Evolutionary conservation across 2,797 vertebrate genomes (phyloP), one percentile per base, ranked within the genome.

Genomic region (Characodon lateralis): DNA sequence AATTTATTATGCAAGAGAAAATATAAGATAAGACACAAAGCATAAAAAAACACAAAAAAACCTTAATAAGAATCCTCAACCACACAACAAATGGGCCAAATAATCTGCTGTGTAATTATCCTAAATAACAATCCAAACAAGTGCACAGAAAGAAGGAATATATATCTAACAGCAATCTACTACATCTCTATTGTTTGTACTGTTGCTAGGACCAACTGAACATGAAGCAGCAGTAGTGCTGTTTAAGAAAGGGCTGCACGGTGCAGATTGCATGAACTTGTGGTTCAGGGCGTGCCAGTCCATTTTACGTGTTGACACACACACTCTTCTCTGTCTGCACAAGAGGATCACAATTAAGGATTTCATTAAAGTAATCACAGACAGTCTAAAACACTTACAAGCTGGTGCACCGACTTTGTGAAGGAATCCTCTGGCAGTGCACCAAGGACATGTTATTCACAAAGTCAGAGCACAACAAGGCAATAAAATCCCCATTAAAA

Each of bases 401-500:
- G 75, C n/a, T 68, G 24, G 41, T 43, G 78, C n/a, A 75, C 66
- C 78, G 72, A 72, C 58, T 77, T 73, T 56, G 65, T 72, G 86
- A 5, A 69, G 77, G 72, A 76, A 50, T 79, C 78, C 35, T 43
- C 76, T 88, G 83, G 87, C 87, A 73, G 41, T 2, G 73, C 63
- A 81, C 78, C 84, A 86, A 87, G 74, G 26, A 53, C 85, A 76
- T 71, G 61, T 81, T 63, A 71, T 84, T 89, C 78, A 87, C 86
- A 72, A 72, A 82, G 61, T 82, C 77, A 71, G 86, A 89, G 77
- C 86, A 85, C 88, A 91, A 86, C 84, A 79, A 85, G 78, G 71
- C 81, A 48, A 77, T 83, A 78, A 83, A 61, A 78, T 72, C 50
- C 85, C 77, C 75, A 88, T 90, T 88, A 89, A 87, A 88, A 88